These are phyloP conservation scores for Chrysochloris asiatica DNA, from an alignment of 2,113 vertebrate genomes.

Conservation along the genomic window DNA sequence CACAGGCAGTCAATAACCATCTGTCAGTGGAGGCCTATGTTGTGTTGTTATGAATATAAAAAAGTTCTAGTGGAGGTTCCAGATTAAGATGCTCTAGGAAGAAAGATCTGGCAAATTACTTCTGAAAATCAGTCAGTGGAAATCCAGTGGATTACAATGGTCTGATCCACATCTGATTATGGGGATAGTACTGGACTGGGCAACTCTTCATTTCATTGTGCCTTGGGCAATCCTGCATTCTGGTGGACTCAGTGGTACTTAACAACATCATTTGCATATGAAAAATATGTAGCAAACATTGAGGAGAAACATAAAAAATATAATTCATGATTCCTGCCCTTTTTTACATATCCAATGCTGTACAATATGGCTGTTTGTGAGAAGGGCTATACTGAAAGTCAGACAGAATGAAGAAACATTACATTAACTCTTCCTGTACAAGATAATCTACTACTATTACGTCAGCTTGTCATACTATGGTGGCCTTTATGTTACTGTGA, in stretches of 20 bases:
- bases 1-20: background rate
- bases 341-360: background rate
- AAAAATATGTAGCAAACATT: background rate
- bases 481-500: no score
- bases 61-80: background rate
- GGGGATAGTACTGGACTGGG: background rate
- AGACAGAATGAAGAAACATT: slow-evolving; percentile 37
- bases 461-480: no score
- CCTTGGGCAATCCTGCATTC: background rate
- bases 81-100: background rate
- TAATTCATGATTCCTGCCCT: background rate
- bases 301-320: background rate
- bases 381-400: background rate
- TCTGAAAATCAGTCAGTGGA: background rate
- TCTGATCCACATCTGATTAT: background rate
- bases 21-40: background rate
- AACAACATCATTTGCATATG: background rate
- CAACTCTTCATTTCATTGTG: background rate
- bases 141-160: background rate
- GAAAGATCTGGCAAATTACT: background rate
- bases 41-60: background rate
- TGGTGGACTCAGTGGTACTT: background rate
- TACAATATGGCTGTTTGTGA: background rate
- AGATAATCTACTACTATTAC: no score
- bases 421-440: background rate